phyloP scores from a whole-genome alignment of 1,140 invertebrate genomes.

The Samia ricini region DNA sequence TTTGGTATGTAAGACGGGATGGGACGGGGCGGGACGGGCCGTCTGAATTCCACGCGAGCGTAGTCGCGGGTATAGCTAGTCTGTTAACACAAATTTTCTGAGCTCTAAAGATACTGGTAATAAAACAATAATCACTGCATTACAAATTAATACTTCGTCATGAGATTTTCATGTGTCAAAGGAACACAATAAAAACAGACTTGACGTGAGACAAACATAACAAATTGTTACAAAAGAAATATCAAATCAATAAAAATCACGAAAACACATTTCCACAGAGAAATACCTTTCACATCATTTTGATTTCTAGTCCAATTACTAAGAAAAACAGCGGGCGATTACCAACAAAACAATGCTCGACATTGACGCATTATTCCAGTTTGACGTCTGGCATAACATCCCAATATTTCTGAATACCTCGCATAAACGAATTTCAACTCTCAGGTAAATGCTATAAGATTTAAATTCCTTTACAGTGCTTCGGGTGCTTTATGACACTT shows the following conservation, averaged over 20 bases:
- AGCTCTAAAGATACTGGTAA: too few species aligned
- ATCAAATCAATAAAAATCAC: background rate
- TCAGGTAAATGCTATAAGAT: background rate
- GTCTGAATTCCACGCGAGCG: too few species aligned
- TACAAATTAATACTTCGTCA: too few species aligned
- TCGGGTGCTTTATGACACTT: background rate
- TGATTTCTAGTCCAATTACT: slow-evolving; percentile 64
- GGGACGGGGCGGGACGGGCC: too few species aligned
- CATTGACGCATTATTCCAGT: slow-evolving; percentile 54
- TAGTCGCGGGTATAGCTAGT: too few species aligned
- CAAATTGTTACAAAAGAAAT: background rate
- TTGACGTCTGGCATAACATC: slow-evolving; percentile 15
- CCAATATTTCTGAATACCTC: background rate
- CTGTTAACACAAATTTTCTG: too few species aligned
- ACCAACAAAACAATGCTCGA: slow-evolving; percentile 48
- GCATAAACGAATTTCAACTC: background rate
- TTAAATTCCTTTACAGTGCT: background rate
- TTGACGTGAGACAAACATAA: background rate
- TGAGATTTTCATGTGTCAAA: too few species aligned
- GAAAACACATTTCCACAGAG: background rate
- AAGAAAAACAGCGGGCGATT: slow-evolving; percentile 62
- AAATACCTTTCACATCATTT: slow-evolving; percentile 14
- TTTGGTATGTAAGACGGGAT: too few species aligned
- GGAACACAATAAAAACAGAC: background rate
- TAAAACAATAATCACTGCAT: too few species aligned